These are phyloP conservation scores for Conopomorpha cramerella DNA, from an alignment of 1,140 invertebrate species.

Conservation along the genomic window DNA sequence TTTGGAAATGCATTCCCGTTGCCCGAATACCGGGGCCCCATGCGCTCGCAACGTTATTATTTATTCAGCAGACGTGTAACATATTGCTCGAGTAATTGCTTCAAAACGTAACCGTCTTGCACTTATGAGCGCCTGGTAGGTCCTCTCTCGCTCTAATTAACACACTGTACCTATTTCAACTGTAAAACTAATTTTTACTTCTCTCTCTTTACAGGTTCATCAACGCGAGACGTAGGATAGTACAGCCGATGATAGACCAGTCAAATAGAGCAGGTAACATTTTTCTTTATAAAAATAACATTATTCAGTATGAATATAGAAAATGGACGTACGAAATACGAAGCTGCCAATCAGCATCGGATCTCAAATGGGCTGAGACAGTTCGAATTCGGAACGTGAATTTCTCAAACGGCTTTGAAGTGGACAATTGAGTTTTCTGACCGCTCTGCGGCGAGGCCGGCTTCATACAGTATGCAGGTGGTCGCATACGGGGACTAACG, in stretches of 20 bases:
- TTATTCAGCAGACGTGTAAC: slow-evolving; percentile 24
- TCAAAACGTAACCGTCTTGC: slow-evolving; percentile 10
- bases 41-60: slow-evolving; percentile 11
- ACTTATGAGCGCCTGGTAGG: slow-evolving; percentile 12
- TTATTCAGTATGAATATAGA: slow-evolving; percentile 1
- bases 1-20: slow-evolving; percentile 28
- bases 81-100: slow-evolving; percentile 25
- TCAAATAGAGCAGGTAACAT: slow-evolving; percentile 96
- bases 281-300: slow-evolving; percentile 30
- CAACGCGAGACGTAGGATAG: slow-evolving; percentile 96
- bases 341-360: slow-evolving; percentile 10
- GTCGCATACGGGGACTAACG: slow-evolving; percentile 14
- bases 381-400: slow-evolving; percentile 14
- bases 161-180: too few species aligned
- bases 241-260: slow-evolving; percentile 96
- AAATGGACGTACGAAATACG: slow-evolving; percentile 3
- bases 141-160: too few species aligned
- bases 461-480: slow-evolving; percentile 41
- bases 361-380: slow-evolving; percentile 8
- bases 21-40: slow-evolving; percentile 1
- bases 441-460: slow-evolving; percentile 15
- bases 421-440: slow-evolving; percentile 47
- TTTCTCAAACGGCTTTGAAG: slow-evolving; percentile 34
- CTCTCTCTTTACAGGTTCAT: slow-evolving; percentile 86
- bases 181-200: too few species aligned